phyloP scores from a whole-genome alignment of 2,113 vertebrate genomes.

The Carassius carassius region DNA sequence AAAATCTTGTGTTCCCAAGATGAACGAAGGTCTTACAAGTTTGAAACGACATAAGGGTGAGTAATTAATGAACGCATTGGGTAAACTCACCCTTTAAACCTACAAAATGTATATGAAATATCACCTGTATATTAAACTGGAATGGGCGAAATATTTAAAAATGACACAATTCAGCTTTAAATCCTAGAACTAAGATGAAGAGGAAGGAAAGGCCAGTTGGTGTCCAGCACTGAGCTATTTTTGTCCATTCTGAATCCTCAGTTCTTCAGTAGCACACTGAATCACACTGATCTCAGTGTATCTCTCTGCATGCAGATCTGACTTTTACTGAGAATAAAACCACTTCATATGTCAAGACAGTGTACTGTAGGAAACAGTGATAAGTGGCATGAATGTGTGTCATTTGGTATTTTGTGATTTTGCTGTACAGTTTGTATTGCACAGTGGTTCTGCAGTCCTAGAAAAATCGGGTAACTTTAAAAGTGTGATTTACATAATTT shows the following conservation, averaged over 20 bases:
- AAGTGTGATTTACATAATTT: background rate
- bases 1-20: background rate
- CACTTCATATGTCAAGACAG: background rate
- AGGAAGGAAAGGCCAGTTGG: background rate
- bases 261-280: conserved; percentile 8
- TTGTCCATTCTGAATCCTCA: conserved; percentile 22
- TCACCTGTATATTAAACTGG: background rate
- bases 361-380: background rate
- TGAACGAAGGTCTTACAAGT: background rate
- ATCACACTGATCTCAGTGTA: conserved; percentile 29
- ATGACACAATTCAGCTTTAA: background rate
- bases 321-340: background rate
- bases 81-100: no score
- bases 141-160: background rate
- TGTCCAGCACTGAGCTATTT: conserved; percentile 34
- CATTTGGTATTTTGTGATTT: background rate
- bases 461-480: background rate
- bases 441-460: background rate
- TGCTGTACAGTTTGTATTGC: background rate
- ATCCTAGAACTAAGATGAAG: conserved; percentile 28
- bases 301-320: conserved; percentile 13
- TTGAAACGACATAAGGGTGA: background rate
- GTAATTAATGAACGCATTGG: no score
- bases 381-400: background rate
- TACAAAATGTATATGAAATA: background rate